Conservation (phyloP, 2,797 vertebrate species). For the Hemitrygon akajei region DNA sequence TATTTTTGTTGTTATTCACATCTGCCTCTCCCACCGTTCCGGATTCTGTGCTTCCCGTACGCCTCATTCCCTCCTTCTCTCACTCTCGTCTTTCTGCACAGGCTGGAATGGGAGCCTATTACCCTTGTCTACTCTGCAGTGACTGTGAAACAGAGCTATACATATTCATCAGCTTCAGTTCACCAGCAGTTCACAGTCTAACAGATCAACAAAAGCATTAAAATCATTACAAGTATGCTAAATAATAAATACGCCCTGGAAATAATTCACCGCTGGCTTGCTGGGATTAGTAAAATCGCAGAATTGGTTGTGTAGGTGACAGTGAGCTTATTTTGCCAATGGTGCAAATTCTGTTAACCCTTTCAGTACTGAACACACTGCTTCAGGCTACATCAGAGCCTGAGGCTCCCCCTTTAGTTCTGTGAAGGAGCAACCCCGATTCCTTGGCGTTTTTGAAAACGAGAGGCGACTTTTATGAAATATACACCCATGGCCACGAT, state of each 20-base stretch:
- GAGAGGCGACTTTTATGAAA: too few species aligned
- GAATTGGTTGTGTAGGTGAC: slow-evolving; percentile 17
- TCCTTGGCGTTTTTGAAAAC: too few species aligned
- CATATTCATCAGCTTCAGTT: slow-evolving; percentile 25
- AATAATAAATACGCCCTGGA: slow-evolving; percentile 31
- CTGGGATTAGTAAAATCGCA: slow-evolving; percentile 9
- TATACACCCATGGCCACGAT: too few species aligned
- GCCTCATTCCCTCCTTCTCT: not conserved
- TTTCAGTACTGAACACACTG: not conserved
- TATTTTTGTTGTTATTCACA: too few species aligned
- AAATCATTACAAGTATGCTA: slow-evolving; percentile 29
- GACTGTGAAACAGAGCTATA: not conserved
- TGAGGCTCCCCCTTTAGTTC: not conserved
- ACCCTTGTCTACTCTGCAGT: not conserved
- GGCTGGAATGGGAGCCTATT: not conserved
- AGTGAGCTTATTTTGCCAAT: not conserved
- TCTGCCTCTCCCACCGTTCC: not conserved
- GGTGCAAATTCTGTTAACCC: slow-evolving; percentile 1
- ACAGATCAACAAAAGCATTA: slow-evolving; percentile 33
- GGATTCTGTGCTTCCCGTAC: too few species aligned
- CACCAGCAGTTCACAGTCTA: slow-evolving; percentile 25
- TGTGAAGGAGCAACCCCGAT: not conserved
- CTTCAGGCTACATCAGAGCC: not conserved
- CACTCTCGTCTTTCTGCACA: not conserved
- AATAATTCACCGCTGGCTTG: slow-evolving; percentile 18